Percentiles rank a stretch among this genome's conserved stretches.
Evolutionary conservation across 2,888 invertebrate species (phyloP).

Genomic region (Amphiduros pacificus): DNA sequence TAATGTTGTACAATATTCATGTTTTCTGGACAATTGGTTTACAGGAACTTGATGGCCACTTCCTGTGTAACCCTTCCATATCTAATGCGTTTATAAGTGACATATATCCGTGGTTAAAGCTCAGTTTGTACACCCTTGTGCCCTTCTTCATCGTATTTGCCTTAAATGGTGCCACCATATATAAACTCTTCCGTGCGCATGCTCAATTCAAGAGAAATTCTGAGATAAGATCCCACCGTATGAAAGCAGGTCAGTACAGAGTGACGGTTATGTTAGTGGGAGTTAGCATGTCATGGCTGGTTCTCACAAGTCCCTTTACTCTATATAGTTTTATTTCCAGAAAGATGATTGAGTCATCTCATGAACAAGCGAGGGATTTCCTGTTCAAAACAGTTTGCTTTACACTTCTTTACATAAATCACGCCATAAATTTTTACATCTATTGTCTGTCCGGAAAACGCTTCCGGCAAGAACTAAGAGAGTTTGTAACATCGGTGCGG

Average conservation of each 20-base stretch:
- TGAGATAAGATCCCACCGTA: neutral
- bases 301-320: conserved; percentile 26
- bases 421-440: conserved; percentile 29
- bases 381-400: conserved; percentile 24
- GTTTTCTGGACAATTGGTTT: conserved; percentile 20
- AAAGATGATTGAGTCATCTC: no score
- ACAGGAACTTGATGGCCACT: neutral
- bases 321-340: conserved; percentile 2
- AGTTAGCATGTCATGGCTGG: conserved; percentile 27
- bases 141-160: conserved; percentile 42
- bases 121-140: conserved; percentile 43
- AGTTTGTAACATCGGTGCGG: neutral
- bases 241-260: conserved; percentile 19
- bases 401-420: conserved; percentile 27
- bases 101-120: conserved; percentile 43
- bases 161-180: conserved; percentile 42
- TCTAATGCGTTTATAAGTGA: conserved; percentile 34
- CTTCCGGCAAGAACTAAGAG: conserved; percentile 19
- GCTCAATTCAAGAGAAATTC: neutral
- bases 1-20: conserved; percentile 18
- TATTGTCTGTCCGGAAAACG: conserved; percentile 26
- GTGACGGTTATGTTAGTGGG: conserved; percentile 25
- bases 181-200: neutral
- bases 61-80: conserved; percentile 32
- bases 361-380: neutral